These are phyloP conservation scores for Druceiella hillmani DNA, from an alignment of 2,888 invertebrate species.

Conservation along the genomic window DNA sequence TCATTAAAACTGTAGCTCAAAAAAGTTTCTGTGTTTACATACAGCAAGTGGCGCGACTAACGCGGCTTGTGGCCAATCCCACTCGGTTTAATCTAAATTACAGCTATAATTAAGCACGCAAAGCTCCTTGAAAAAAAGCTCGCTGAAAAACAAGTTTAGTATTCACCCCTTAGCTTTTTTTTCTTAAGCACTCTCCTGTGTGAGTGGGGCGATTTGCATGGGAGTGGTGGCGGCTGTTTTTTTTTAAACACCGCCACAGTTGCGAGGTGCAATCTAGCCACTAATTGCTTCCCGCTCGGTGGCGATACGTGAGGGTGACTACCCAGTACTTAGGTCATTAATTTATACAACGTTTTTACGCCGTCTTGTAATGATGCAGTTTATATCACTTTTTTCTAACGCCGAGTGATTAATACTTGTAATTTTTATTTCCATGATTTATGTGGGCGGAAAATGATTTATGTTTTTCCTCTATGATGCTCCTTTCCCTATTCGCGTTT, in stretches of 20 bases:
- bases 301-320: too few relatives aligned
- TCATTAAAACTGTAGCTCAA: too few relatives aligned
- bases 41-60: slow-evolving; percentile 46
- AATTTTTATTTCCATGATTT: too few relatives aligned
- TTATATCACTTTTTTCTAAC: too few relatives aligned
- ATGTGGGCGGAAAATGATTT: too few relatives aligned
- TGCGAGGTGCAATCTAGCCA: slow-evolving; percentile 54
- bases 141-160: slow-evolving; percentile 51
- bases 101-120: too few relatives aligned
- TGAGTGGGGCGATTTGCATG: background rate
- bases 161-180: slow-evolving; percentile 52
- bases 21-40: slow-evolving; percentile 43
- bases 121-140: slow-evolving; percentile 41
- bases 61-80: slow-evolving; percentile 50
- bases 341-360: too few relatives aligned
- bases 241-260: slow-evolving; percentile 43
- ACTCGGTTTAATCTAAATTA: slow-evolving; percentile 45
- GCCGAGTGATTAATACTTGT: too few relatives aligned
- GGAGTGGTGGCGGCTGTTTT: slow-evolving; percentile 42
- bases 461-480: too few relatives aligned
- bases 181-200: slow-evolving; percentile 35
- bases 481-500: too few relatives aligned
- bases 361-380: too few relatives aligned
- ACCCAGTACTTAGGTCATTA: too few relatives aligned
- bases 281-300: slow-evolving; percentile 56